Conservation (phyloP, 2,888 invertebrate genomes). For the Arge pagana region DNA sequence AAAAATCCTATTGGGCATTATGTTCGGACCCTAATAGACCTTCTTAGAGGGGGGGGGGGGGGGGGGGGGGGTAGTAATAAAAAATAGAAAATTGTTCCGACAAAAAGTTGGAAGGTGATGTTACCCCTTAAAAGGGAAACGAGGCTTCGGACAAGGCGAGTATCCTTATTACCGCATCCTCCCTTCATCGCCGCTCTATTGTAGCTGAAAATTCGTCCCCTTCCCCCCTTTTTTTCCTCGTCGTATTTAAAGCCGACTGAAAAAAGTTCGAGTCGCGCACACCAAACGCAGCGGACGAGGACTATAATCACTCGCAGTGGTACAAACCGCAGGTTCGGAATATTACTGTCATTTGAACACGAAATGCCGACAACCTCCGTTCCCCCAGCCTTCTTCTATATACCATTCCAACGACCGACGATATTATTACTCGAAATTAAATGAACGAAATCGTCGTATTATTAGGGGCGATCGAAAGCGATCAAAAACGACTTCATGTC, state of each 20-base stretch:
- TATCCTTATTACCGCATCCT: too few species aligned
- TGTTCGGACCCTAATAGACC: too few species aligned
- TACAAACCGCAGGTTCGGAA: constrained; percentile 18
- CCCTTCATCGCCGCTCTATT: background rate
- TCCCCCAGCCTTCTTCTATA: constrained; percentile 2
- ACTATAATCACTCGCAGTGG: constrained; percentile 19
- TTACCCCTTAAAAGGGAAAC: too few species aligned
- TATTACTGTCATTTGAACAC: constrained; percentile 21
- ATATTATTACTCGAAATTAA: constrained; percentile 41
- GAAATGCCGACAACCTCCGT: constrained; percentile 14
- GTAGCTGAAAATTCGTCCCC: constrained; percentile 1
- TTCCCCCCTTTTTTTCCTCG: too few species aligned
- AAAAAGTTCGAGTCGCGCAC: constrained; percentile 11
- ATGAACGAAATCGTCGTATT: constrained; percentile 43
- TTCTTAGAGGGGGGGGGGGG: too few species aligned
- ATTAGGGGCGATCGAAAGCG: constrained; percentile 32
- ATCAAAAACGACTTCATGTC: too few species aligned
- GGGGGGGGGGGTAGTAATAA: too few species aligned
- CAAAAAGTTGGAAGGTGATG: too few species aligned
- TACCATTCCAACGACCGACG: constrained; percentile 1
- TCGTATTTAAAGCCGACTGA: constrained; percentile 14
- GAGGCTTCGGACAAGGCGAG: too few species aligned
- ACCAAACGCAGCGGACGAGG: constrained; percentile 3
- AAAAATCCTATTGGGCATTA: too few species aligned
- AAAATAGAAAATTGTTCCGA: too few species aligned